Base-by-base conservation (phyloP, 2,888 invertebrate species). In the Entomobrya proxima region DNA sequence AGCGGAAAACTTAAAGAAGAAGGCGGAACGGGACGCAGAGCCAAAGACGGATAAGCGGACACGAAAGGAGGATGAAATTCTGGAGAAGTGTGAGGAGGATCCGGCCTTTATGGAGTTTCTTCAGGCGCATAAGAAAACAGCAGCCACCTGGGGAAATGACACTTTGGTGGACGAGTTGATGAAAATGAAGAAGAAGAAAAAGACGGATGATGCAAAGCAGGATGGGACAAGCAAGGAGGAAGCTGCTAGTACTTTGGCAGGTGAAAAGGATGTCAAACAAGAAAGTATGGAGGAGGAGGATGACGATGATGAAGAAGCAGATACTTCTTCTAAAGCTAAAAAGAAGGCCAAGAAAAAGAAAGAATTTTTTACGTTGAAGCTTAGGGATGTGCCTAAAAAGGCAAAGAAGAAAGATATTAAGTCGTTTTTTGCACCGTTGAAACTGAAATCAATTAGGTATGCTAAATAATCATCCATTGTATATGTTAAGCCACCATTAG, bases 31-130 rank as follows among this genome's bases (percentile, higher is more conserved):
- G 90, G 88, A 89, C 13, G 87, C 86, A 52, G 88, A 77, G 4
- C 87, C 83, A 9, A 91, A 86, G 91, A 90, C 89, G 91, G 91
- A 72, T 92, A 93, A 91, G 91, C 92, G 92, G 91, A 91, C 88
- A 90, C 89, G 89, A 79, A 92, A 93, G 50, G 94, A 94, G 92
- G 93, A 94, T 89, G 94, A 95, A 91, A 93, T 95, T 77, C 91
- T 96, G 11, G 94, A 94, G 91, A 95, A 95, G 94, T 95, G 96
- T 91, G 96, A 95, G 93, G 95, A 96, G 92, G 98, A 98, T 93
- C 96, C 97, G 32, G 93, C 96, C 72, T 98, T 98, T 93, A 93
- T 94, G 87, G 98, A 98, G 92, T 98, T 97, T 91, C 93, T 98
- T 91, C 95, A 96, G 92, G 94, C 95, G n/a, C 97, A 98, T 92